phyloP scores from a whole-genome alignment of 92 coral and sea anemone genomes.

The Ricordea florida region DNA sequence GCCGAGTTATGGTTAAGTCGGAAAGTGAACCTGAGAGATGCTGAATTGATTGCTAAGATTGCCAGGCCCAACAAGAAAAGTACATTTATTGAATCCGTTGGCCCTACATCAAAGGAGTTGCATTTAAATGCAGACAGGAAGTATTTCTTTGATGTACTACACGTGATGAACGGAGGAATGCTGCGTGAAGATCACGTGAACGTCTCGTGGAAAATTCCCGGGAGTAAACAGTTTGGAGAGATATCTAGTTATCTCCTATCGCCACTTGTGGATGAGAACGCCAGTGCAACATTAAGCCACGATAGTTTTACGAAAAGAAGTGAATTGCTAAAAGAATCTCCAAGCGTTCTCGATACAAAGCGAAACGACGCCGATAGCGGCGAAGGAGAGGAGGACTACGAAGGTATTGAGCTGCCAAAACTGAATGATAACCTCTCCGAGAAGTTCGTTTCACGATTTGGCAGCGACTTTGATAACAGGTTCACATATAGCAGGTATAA shows the following conservation, averaged over 20 bases:
- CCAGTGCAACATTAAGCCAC: background rate
- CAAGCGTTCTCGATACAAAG: slow-evolving; percentile 8
- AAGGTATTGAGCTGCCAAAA: background rate
- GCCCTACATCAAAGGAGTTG: slow-evolving; percentile 22
- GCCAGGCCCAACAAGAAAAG: slow-evolving; percentile 20
- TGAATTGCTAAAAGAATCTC: background rate
- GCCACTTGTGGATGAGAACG: slow-evolving; percentile 41
- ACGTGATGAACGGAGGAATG: slow-evolving; percentile 67
- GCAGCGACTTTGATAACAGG: slow-evolving; percentile 8
- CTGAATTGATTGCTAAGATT: slow-evolving; percentile 54
- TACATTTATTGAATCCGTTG: background rate
- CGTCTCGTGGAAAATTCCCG: slow-evolving; percentile 75
- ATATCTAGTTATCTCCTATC: slow-evolving; percentile 46
- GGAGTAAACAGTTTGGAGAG: slow-evolving; percentile 12
- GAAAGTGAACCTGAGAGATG: slow-evolving; percentile 34
- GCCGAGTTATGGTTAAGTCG: slow-evolving; percentile 81
- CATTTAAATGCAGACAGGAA: slow-evolving; percentile 17
- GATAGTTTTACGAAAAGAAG: background rate
- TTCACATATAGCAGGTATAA: background rate
- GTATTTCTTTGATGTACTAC: slow-evolving; percentile 75
- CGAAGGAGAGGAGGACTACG: slow-evolving; percentile 53
- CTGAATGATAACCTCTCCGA: background rate
- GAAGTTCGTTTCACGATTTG: background rate
- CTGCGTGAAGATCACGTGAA: slow-evolving; percentile 58
- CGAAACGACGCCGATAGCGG: slow-evolving; percentile 37